These are phyloP conservation scores for Eurytoma californica DNA, from an alignment of 2,888 invertebrate species.

Conservation along the genomic window DNA sequence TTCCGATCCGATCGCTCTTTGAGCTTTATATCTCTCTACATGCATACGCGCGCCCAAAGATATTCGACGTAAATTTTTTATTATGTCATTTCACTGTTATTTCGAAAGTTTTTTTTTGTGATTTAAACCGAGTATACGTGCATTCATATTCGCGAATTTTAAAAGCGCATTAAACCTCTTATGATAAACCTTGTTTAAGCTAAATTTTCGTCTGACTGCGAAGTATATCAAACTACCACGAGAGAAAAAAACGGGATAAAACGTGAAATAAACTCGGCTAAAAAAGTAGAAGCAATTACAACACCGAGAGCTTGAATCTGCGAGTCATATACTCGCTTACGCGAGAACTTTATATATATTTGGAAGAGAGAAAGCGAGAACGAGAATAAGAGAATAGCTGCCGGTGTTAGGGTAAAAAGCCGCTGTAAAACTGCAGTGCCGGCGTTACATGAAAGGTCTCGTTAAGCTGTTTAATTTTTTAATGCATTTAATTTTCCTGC, in stretches of 20 bases:
- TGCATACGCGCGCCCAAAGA: neutral
- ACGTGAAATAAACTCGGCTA: slow-evolving; percentile 23
- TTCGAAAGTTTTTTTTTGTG: no score
- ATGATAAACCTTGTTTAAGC: no score
- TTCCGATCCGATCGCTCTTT: slow-evolving; percentile 1
- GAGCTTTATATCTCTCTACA: neutral
- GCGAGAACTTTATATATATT: slow-evolving; percentile 26
- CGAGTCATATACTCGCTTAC: slow-evolving; percentile 15
- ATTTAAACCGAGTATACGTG: no score
- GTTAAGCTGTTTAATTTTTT: slow-evolving; percentile 33
- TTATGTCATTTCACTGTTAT: no score
- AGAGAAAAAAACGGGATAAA: neutral
- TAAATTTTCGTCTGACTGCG: neutral
- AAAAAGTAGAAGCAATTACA: slow-evolving; percentile 37
- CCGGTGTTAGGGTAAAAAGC: neutral
- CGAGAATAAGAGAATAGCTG: slow-evolving; percentile 21
- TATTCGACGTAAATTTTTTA: neutral
- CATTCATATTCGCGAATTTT: no score
- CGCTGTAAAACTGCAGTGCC: slow-evolving; percentile 11
- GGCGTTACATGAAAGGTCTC: slow-evolving; percentile 38
- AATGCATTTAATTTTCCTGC: slow-evolving; percentile 35
- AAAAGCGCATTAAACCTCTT: no score
- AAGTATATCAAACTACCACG: neutral
- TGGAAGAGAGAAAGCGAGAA: slow-evolving; percentile 4
- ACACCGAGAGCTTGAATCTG: neutral